phyloP scores from a whole-genome alignment of 2,113 vertebrate species.

The Crocuta crocuta region DNA sequence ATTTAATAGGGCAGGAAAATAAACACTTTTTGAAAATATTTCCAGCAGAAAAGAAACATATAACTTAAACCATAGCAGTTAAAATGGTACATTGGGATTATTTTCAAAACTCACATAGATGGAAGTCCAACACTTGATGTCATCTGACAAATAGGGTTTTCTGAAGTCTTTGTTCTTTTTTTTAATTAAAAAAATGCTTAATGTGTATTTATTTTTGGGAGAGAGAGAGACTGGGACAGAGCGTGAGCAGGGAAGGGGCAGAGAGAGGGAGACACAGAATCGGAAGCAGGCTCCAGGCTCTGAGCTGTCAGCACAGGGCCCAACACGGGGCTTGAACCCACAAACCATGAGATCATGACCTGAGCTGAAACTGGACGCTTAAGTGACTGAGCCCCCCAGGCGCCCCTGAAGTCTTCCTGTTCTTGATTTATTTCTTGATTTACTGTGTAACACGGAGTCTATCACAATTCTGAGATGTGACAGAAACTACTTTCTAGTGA shows the following conservation, averaged over 20 bases:
- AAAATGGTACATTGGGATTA: background rate
- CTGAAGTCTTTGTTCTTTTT: background rate
- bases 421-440: background rate
- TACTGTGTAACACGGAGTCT: background rate
- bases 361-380: no score
- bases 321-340: no score
- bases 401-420: no score
- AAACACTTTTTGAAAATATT: background rate
- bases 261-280: no score
- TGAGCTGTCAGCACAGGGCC: no score
- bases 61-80: background rate
- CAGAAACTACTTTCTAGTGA: background rate
- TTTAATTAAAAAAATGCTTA: no score
- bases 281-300: no score
- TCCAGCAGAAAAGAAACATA: background rate
- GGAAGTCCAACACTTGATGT: background rate
- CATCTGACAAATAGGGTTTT: background rate
- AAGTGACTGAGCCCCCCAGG: no score
- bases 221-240: no score
- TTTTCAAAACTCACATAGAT: background rate
- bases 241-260: no score
- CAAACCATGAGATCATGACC: no score
- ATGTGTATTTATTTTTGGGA: no score
- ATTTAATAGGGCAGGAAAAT: background rate
- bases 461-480: background rate